A percentile compares a stretch with the other conserved stretches of the same genome.
Evolutionary conservation across 2,797 vertebrate species (phyloP).

Genomic region (Acanthurus lineatus): DNA sequence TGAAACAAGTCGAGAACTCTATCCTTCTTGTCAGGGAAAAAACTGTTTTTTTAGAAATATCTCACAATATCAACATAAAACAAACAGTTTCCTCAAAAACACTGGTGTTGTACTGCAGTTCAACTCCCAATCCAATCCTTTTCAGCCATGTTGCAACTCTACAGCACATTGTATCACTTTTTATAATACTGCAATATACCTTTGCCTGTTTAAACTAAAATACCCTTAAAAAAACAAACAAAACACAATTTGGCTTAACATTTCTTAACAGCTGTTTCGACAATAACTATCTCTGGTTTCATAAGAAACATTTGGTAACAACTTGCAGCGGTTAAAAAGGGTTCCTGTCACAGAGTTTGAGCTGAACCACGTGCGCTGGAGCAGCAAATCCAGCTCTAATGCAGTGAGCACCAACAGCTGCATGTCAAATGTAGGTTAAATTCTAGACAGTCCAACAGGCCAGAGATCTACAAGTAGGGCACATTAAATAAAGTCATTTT

Average conservation of each 20-base stretch:
- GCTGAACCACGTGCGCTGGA: constrained; percentile 38
- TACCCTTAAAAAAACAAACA: no score
- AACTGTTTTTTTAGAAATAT: background rate
- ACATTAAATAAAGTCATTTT: background rate
- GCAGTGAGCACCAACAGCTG: constrained; percentile 70
- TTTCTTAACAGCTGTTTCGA: background rate
- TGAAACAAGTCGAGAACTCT: background rate
- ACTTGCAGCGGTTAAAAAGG: background rate
- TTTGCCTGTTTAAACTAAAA: background rate
- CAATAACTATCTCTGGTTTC: background rate
- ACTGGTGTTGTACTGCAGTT: accelerated
- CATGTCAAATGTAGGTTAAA: constrained; percentile 58
- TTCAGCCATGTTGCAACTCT: background rate
- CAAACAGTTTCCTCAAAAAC: background rate
- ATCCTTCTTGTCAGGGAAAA: background rate
- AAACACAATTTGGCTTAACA: background rate
- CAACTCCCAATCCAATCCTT: background rate
- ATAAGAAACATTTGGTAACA: background rate
- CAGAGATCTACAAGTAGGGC: constrained; percentile 12
- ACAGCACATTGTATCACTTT: background rate
- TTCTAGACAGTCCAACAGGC: constrained; percentile 26
- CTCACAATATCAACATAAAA: background rate
- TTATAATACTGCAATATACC: background rate
- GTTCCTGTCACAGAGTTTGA: constrained; percentile 8
- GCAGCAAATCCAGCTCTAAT: constrained; percentile 35